Conservation (phyloP, 1,140 invertebrate species). For the Rhopalosiphum padi region DNA sequence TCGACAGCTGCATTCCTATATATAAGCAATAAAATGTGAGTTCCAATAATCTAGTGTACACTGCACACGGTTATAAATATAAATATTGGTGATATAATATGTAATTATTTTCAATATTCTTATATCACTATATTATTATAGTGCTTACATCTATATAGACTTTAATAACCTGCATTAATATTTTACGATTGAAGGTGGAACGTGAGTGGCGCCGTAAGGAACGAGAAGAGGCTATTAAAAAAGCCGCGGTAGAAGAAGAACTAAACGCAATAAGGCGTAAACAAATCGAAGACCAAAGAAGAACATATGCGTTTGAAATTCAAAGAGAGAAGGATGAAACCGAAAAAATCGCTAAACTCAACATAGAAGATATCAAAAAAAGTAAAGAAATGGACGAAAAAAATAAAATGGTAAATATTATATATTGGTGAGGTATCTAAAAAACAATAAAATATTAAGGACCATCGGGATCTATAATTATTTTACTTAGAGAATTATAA, state of each 20-base stretch:
- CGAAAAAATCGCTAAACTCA: constrained; percentile 63
- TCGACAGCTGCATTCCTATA: too few species aligned
- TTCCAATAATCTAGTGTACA: neutral
- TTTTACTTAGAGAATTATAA: neutral
- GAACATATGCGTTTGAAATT: constrained; percentile 69
- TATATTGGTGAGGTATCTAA: neutral
- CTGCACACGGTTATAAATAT: neutral
- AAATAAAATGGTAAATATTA: constrained; percentile 29
- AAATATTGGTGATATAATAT: neutral
- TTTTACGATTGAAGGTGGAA: constrained; percentile 61
- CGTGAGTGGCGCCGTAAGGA: constrained; percentile 64
- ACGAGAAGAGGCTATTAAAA: constrained; percentile 62
- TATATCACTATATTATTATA: neutral
- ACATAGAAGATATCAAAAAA: constrained; percentile 34
- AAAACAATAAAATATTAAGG: neutral
- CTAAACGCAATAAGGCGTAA: constrained; percentile 64
- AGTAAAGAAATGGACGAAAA: constrained; percentile 38
- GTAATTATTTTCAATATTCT: neutral
- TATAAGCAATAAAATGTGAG: too few species aligned
- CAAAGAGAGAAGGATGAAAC: constrained; percentile 70
- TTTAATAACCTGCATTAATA: neutral
- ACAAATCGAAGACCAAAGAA: constrained; percentile 67
- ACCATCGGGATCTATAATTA: too few species aligned
- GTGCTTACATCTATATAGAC: neutral
- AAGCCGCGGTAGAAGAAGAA: constrained; percentile 61